Evolutionary conservation across 2,113 vertebrate genomes (phyloP), one percentile per base, ranked within the genome.

Genomic region (Thamnaconus septentrionalis): DNA sequence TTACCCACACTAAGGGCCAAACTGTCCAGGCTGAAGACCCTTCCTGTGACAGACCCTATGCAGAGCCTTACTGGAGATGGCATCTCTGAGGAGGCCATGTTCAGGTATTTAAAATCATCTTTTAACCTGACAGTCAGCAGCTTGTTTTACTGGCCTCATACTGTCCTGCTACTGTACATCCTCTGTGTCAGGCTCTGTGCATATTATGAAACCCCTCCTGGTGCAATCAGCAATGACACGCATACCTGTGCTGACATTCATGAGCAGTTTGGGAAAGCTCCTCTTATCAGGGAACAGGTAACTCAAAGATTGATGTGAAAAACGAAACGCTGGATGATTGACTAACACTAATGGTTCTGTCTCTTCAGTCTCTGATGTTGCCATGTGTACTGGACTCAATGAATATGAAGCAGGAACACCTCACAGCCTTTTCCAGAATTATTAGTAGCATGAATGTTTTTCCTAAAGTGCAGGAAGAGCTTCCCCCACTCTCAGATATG

Each of bases 1-100:
- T 73, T 92, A 69, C 91, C 91, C 31, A 59, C 76, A 0, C 46
- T 91, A 56, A 82, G 69, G 52, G 53, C 50, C 48, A 85, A 75
- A 61, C 60, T 90, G 61, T 85, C 82, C 69, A 68, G 87, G 53
- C 80, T 93, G 47, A 81, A 58, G 61, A 85, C 50, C 1, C 71
- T 93, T 56, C 70, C 73, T 56, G 88, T 93, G 50, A 51, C 71
- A 0, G 90, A 91, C 74, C 90, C 90, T 6, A 74, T 91, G 65
- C 72, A 78, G 53, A 75, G 58, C 43, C 57, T 66, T 57, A 49
- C 54, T 0, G 76, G 76, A 59, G 47, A 64, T 0, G 2, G 6
- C 40, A 52, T 85, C 53, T 83, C 82, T 10, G 82, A 88, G 65
- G 76, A 81, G 5, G 0, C 40, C 40, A 54, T 86, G 65, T 83